These are phyloP conservation scores for Mylabris sibirica DNA, from an alignment of 2,888 invertebrate genomes.

Conservation along the genomic window DNA sequence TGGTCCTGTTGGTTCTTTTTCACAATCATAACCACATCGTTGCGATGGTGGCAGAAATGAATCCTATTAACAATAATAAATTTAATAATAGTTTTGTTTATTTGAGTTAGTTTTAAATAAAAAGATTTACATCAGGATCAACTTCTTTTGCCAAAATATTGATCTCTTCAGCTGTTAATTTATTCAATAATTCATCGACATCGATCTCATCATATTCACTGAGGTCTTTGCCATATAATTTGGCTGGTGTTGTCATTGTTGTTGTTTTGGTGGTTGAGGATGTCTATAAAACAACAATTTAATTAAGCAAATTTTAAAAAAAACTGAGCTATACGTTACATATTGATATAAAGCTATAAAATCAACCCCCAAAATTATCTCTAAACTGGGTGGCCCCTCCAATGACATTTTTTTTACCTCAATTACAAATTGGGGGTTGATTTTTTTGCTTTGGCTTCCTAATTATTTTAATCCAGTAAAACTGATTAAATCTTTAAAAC, in stretches of 20 bases:
- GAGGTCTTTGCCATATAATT: constrained; percentile 88
- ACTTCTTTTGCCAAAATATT: constrained; percentile 98
- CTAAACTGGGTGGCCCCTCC: too few relatives aligned
- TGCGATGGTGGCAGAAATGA: constrained; percentile 95
- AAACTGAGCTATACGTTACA: constrained; percentile 21
- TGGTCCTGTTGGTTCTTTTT: constrained; percentile 94
- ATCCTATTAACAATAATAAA: constrained; percentile 73
- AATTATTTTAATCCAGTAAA: too few relatives aligned
- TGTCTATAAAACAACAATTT: constrained; percentile 69
- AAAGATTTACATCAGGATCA: constrained; percentile 94
- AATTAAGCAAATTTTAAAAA: constrained; percentile 16
- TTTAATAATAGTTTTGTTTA: too few relatives aligned
- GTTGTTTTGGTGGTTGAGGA: constrained; percentile 88
- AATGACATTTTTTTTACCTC: too few relatives aligned
- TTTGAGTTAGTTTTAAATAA: background rate
- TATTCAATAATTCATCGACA: constrained; percentile 92
- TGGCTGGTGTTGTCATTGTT: constrained; percentile 89
- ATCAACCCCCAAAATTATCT: too few relatives aligned
- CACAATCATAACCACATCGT: constrained; percentile 95
- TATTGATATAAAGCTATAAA: background rate
- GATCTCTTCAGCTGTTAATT: constrained; percentile 94
- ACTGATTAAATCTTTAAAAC: too few relatives aligned
- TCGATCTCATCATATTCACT: constrained; percentile 94
- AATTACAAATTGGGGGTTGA: too few relatives aligned
- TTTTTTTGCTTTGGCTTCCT: too few relatives aligned